Evolutionary conservation across 2,113 vertebrate genomes (phyloP).

Genomic region (Cyprinus carpio): DNA sequence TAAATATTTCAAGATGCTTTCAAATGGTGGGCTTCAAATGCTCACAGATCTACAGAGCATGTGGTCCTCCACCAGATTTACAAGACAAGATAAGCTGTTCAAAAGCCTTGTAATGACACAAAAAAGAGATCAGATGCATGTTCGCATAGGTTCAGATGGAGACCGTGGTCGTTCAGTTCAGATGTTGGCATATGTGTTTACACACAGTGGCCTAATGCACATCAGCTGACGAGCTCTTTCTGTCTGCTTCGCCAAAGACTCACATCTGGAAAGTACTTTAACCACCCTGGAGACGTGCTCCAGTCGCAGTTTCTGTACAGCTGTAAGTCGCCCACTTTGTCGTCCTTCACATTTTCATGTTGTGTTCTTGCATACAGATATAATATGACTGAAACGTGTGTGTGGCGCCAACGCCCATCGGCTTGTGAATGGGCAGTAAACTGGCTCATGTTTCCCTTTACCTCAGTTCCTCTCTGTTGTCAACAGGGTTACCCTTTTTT

Average conservation of each 20-base stretch:
- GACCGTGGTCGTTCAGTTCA: neutral
- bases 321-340: neutral
- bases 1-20: slow-evolving; percentile 17
- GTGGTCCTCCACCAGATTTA: neutral
- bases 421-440: neutral
- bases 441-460: slow-evolving; percentile 43
- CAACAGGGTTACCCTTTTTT: neutral
- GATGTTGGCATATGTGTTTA: neutral
- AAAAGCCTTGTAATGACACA: neutral
- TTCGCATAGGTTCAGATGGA: slow-evolving; percentile 27
- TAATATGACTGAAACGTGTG: slow-evolving; percentile 22
- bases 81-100: neutral
- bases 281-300: neutral
- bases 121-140: neutral
- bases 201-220: neutral
- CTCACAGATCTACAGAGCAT: neutral
- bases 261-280: slow-evolving; percentile 36
- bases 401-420: slow-evolving; percentile 46
- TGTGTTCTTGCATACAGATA: slow-evolving; percentile 38
- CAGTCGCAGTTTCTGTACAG: neutral
- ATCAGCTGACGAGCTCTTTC: slow-evolving; percentile 24
- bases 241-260: slow-evolving; percentile 16
- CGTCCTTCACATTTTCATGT: neutral
- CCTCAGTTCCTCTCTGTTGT: slow-evolving; percentile 8
- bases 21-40: slow-evolving; percentile 13